Base-by-base conservation (phyloP, 2,113 vertebrate genomes). In the Clarias batrachus region DNA sequence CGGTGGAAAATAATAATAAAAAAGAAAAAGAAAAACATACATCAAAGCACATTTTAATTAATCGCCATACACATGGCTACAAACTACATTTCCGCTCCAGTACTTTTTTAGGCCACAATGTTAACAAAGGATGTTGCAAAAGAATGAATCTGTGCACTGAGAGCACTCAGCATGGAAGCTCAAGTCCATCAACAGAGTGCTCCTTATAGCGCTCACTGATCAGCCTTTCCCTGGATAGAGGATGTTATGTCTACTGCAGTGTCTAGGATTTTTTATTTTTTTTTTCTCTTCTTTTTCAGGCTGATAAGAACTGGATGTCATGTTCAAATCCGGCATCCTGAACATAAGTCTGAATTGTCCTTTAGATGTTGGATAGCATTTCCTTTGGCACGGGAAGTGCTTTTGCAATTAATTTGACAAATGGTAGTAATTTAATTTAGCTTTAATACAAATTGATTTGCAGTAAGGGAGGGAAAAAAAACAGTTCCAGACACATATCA, bases 171-270 rank as follows among this genome's bases (percentile, higher is more conserved):
- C 21, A 23, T 74, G 37, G 76, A 78, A 56, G 77, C 30, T 80
- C 19, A 30, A 13, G 30, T 13, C 57, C 19, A 60, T 80, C 78
- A 60, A 21, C 30, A 37, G 9, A 80, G 30, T 19, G 4, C 19
- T 33, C 23, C 77, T 19, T 79, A 59, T 23, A 37, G 19, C 48
- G 7, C 56, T 81, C 78, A 62, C 7, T 37, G 33, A 41, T 21
- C 19, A 81, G 78, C 30, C 19, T 81, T 59, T 37, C 2, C 30
- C 11, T 41, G 10, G 19, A 33, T 13, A 27, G 57, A 81, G 30
- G 78, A 62, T 81, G 78, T 81, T 81, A 62, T 81, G 78, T 81
- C 78, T 81, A 81, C 78, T 37, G 9, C 1, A 8, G 30, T 25
- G 27, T 81, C 30, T 81, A 30, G 30, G 78, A 62, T 71, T 9